A percentile compares a stretch with the other conserved stretches of the same genome.
Evolutionary conservation across 2,888 invertebrate genomes (phyloP).

Genomic region (Drosophila crucigera): DNA sequence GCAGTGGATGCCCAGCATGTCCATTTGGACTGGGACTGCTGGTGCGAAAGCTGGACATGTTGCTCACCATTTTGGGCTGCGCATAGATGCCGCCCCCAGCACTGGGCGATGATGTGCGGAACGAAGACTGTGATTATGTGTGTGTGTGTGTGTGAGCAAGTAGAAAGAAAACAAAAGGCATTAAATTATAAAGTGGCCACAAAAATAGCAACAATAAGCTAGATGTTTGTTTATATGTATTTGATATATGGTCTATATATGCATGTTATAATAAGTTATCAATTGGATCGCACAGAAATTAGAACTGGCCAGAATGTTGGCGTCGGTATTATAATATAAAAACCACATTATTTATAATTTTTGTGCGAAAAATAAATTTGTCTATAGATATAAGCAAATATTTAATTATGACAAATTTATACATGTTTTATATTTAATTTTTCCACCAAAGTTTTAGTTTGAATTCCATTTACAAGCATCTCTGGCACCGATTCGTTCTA

Average conservation of each 20-base stretch:
- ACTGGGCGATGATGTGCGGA: conserved; percentile 84
- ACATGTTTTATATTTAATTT: background rate
- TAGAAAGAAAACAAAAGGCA: conserved; percentile 45
- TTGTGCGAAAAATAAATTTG: background rate
- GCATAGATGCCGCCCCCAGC: conserved; percentile 83
- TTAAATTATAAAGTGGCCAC: conserved; percentile 54
- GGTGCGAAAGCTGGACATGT: conserved; percentile 85
- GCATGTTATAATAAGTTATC: background rate
- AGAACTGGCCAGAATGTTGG: background rate
- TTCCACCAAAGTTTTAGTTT: background rate
- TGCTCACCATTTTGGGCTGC: conserved; percentile 85
- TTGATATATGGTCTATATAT: background rate
- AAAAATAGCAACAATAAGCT: conserved; percentile 2
- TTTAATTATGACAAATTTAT: background rate
- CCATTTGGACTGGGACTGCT: conserved; percentile 84
- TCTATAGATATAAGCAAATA: background rate
- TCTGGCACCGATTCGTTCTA: background rate
- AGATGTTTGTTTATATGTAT: conserved; percentile 4
- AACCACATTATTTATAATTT: background rate
- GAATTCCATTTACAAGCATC: background rate
- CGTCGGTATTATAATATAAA: background rate
- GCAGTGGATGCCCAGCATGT: conserved; percentile 70
- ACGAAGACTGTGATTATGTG: conserved; percentile 81
- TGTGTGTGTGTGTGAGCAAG: conserved; percentile 24
- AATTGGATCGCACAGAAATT: background rate